Base-by-base conservation (phyloP, 2,797 vertebrate genomes). In the Pantherophis vulpinus region DNA sequence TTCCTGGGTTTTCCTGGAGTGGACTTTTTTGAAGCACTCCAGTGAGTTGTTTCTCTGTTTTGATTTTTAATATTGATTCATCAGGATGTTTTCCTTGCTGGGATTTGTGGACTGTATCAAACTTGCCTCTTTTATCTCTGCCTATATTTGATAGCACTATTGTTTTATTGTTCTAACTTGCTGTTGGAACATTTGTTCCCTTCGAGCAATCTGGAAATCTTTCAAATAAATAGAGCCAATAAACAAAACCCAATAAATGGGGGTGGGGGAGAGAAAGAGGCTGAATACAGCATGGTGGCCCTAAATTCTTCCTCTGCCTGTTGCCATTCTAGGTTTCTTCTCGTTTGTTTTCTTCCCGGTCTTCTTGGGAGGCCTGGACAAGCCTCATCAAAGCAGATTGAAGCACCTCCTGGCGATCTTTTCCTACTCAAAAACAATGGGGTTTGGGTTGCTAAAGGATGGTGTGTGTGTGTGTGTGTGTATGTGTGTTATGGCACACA, bases 401-500 rank as follows among this genome's bases (percentile, higher is more conserved):
- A 96, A 97, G 94, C 74, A 96, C 94, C 92, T 97, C 96, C 95
- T 95, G 94, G 95, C 96, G 93, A 93, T 96, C 96, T 93, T 94
- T 95, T 96, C 20, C 96, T 87, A 94, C 90, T 87, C 94, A 92
- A 90, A 94, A 97, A 94, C 93, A 91, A 88, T 92, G 92, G 95
- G 86, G 94, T 90, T 88, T 92, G 94, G 95, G 94, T 54, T 20
- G 5, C 51, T 93, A 91, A 93, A 94, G 94, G 94, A 20, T 79
- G 20, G 88, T 94, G 89, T 95, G 93, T 51, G 51, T n/a, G 42
- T 51, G 51, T n/a, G 42, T 27, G 16, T 95, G 74, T 97, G 83
- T 97, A 14, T 23, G 37, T 42, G 37, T 83, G 37, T 47, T 83
- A 83, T 23, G 37, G 74, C 37, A 23, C 37, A 47, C 74, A 83